A percentile compares a stretch with the other conserved stretches of the same genome.
Evolutionary conservation across 2,888 invertebrate genomes (phyloP).

Genomic region (Oxytorus armatus): DNA sequence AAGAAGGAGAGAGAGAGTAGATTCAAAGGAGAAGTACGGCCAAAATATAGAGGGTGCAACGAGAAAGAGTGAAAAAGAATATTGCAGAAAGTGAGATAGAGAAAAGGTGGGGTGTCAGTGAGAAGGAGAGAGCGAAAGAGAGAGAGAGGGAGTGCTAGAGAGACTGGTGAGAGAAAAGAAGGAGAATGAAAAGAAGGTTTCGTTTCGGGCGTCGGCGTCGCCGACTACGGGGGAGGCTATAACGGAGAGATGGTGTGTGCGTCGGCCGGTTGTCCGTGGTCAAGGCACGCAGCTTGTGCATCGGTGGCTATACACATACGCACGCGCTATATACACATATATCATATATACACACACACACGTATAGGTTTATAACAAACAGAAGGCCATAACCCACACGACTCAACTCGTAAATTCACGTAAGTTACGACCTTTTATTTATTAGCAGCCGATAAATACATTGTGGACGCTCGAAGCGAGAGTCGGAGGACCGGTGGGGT

Average conservation of each 20-base stretch:
- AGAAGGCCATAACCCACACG: slow-evolving; percentile 8
- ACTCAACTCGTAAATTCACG: background rate
- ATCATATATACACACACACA: slow-evolving; percentile 2
- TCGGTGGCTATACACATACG: slow-evolving; percentile 59
- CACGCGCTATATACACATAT: slow-evolving; percentile 30
- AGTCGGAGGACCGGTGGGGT: slow-evolving; percentile 35
- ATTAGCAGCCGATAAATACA: background rate
- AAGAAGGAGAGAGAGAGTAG: slow-evolving; percentile 3
- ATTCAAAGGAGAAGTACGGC: slow-evolving; percentile 35
- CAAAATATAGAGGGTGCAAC: slow-evolving; percentile 32
- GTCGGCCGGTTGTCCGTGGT: slow-evolving; percentile 83
- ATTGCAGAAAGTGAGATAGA: slow-evolving; percentile 46
- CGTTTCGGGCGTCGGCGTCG: slow-evolving; percentile 70
- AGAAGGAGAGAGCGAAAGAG: slow-evolving; percentile 11
- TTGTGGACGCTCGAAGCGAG: background rate
- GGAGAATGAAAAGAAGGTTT: slow-evolving; percentile 69
- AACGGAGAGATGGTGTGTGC: slow-evolving; percentile 72
- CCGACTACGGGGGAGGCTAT: slow-evolving; percentile 44
- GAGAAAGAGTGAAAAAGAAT: slow-evolving; percentile 41
- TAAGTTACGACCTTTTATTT: slow-evolving; percentile 10
- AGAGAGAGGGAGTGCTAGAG: slow-evolving; percentile 32
- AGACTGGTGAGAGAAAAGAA: slow-evolving; percentile 70
- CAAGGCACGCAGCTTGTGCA: slow-evolving; percentile 81
- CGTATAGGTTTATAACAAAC: too few species aligned
- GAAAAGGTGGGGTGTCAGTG: slow-evolving; percentile 22